Evolutionary conservation across 2,113 vertebrate genomes (phyloP), one percentile per base, ranked within the genome.

Genomic region (Lepisosteus osseus): DNA sequence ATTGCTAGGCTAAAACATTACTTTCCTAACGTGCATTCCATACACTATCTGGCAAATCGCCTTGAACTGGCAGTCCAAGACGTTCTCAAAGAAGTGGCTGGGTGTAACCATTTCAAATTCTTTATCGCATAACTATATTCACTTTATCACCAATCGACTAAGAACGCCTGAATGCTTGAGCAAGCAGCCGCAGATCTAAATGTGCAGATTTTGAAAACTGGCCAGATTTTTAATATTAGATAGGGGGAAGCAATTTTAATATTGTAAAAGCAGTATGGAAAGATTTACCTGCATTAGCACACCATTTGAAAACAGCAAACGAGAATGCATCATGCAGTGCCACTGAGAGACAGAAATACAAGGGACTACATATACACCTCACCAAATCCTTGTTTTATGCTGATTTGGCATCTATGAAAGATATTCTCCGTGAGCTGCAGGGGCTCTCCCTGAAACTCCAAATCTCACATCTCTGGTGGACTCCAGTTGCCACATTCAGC

Each of bases 391-490:
- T 43, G 51, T 65, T 65, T 71, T 71, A 7, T 43, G 63, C 61
- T 64, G 70, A 71, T 63, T 71, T 65, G 70, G 61, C 59, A 15
- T 63, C 43, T 59, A 71, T 63, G 44, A 69, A 71, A 67, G 12
- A 67, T 5, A 12, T 67, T 67, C 51, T 67, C 47, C 4, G 65
- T 43, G 6, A 51, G 15, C 45, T 67, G 44, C 44, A 67, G 65
- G 51, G 65, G 44, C 65, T 67, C 7, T 67, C 65, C 47, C 65
- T 67, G 65, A 67, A 47, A 44, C 65, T 67, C 44, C 65, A 67
- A 44, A 17, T 17, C 15, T 17, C 65, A 67, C 61, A 63, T 15
- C 45, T 51, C 65, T 67, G 47, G n/a, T 67, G 3, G 65, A 67
- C 45, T n/a, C 44, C 51, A 43, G 51, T 44, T 15, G 45, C 65